phyloP scores from a whole-genome alignment of 2,888 invertebrate species.

The Nowickia ferox region DNA sequence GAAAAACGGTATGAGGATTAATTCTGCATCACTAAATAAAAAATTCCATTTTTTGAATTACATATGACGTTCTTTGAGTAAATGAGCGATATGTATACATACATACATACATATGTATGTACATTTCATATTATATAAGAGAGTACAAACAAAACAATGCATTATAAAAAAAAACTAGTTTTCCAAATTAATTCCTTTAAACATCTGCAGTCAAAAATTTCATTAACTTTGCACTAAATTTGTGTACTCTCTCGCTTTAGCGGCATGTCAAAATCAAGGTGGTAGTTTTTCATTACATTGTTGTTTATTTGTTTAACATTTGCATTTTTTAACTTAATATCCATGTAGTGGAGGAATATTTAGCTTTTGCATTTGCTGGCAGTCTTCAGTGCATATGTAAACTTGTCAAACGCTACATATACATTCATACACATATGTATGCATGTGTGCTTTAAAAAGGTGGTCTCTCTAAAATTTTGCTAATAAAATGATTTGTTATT shows the following conservation, averaged over 20 bases:
- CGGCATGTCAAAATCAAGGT: slow-evolving; percentile 59
- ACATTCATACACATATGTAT: neutral
- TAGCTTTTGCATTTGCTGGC: slow-evolving; percentile 7
- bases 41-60: too few species aligned
- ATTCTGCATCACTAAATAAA: too few species aligned
- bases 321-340: slow-evolving; percentile 12
- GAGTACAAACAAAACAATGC: neutral
- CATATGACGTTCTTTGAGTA: too few species aligned
- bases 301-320: slow-evolving; percentile 41
- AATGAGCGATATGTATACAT: too few species aligned
- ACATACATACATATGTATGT: neutral
- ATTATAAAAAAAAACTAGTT: neutral
- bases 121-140: neutral
- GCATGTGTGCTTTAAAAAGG: slow-evolving; percentile 1
- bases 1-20: too few species aligned
- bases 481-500: slow-evolving; percentile 37
- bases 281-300: slow-evolving; percentile 40
- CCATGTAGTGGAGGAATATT: neutral
- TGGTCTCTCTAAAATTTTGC: slow-evolving; percentile 12
- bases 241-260: slow-evolving; percentile 19
- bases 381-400: slow-evolving; percentile 11
- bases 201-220: slow-evolving; percentile 25
- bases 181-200: slow-evolving; percentile 32
- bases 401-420: slow-evolving; percentile 11
- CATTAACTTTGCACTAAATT: slow-evolving; percentile 10